Conservation (phyloP, 2,113 vertebrate genomes). For the Shinisaurus crocodilurus region DNA sequence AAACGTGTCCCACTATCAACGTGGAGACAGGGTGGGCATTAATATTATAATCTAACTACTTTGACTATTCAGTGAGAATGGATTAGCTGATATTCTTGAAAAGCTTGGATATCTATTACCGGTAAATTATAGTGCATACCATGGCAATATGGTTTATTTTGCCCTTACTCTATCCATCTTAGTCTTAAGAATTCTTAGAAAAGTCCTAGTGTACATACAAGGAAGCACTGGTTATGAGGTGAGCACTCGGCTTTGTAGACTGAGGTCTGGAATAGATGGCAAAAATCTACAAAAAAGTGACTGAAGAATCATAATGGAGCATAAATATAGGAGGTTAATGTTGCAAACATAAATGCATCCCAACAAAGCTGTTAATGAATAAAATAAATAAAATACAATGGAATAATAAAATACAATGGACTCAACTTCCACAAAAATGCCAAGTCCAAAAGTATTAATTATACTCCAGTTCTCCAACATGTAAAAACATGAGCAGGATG, state of each 20-base stretch:
- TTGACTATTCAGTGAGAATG: background rate
- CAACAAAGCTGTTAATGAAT: background rate
- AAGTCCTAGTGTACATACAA: background rate
- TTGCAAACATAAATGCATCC: background rate
- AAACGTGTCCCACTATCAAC: background rate
- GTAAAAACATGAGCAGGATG: background rate
- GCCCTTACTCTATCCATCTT: background rate
- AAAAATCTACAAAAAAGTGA: background rate
- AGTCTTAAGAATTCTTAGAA: background rate
- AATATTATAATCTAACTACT: background rate
- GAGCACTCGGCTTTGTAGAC: too few species aligned
- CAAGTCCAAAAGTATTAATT: background rate
- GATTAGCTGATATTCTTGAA: background rate
- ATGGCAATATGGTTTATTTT: background rate
- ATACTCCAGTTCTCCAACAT: background rate
- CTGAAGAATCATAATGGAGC: background rate
- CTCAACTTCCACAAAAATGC: background rate
- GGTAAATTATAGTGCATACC: background rate
- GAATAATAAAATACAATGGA: background rate
- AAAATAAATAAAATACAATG: too few species aligned
- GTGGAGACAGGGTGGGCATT: background rate
- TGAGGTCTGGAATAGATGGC: background rate
- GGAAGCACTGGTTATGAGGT: too few species aligned
- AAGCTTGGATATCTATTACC: background rate
- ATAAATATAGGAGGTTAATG: too few species aligned